A percentile compares a stretch with the other conserved stretches of the same genome.
phyloP scores from a whole-genome alignment of 2,113 vertebrate genomes.

The Chrysemys picta region DNA sequence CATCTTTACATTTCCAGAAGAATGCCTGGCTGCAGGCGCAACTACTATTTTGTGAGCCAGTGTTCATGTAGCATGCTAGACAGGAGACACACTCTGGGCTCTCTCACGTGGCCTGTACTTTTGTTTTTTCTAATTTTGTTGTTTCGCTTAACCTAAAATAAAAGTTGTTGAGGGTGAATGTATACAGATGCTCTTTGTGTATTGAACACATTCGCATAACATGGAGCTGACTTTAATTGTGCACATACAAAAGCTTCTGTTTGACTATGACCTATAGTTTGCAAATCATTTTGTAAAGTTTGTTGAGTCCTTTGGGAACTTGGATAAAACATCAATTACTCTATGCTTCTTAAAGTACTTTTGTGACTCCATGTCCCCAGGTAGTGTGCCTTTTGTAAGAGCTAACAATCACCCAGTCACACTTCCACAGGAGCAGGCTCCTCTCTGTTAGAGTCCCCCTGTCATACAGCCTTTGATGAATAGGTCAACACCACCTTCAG shows the following conservation, averaged over 20 bases:
- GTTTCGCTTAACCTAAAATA: neutral
- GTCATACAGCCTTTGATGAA: neutral
- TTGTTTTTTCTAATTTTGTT: neutral
- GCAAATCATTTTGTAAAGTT: neutral
- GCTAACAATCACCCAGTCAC: neutral
- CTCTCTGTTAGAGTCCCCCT: neutral
- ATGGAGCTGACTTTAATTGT: neutral
- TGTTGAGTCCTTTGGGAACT: fast-evolving
- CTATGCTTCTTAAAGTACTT: neutral
- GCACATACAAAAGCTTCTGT: neutral
- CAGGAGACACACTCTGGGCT: neutral
- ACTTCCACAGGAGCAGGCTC: neutral
- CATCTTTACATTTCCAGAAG: neutral
- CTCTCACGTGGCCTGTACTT: neutral
- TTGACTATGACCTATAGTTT: neutral
- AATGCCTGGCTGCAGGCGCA: neutral
- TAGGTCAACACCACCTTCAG: neutral
- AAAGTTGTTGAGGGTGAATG: neutral
- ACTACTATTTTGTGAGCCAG: neutral
- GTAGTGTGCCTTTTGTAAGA: neutral
- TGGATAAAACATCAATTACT: conserved; percentile 1
- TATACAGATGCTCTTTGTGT: fast-evolving
- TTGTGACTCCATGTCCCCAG: neutral
- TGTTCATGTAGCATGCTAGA: neutral
- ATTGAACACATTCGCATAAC: fast-evolving